Evolutionary conservation across 2,797 vertebrate genomes (phyloP).

Genomic region (Megaceryle alcyon): DNA sequence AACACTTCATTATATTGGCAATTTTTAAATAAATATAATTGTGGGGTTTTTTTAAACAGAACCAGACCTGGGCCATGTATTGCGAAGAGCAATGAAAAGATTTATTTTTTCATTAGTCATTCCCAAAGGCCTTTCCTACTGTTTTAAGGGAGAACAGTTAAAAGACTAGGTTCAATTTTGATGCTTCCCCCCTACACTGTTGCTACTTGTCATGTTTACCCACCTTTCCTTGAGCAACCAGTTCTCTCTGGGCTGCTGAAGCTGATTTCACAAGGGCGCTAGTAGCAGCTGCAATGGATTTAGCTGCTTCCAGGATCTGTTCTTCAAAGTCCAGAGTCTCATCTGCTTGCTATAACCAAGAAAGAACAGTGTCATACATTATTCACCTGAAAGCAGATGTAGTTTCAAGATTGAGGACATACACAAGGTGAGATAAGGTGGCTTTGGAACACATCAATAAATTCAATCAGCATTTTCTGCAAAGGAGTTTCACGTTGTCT

Average conservation of each 20-base stretch:
- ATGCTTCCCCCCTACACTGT: not conserved
- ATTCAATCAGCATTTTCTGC: not conserved
- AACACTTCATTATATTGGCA: not conserved
- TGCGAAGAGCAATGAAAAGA: not conserved
- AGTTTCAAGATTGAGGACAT: not conserved
- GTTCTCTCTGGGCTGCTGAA: constrained; percentile 96
- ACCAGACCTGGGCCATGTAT: not conserved
- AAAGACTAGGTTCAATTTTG: not conserved
- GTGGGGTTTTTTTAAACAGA: not conserved
- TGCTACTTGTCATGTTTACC: constrained; percentile 45
- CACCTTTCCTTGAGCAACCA: constrained; percentile 98
- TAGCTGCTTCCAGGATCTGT: constrained; percentile 98
- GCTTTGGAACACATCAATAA: not conserved
- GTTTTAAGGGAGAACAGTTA: not conserved
- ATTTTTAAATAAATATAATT: not conserved
- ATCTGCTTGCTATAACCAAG: constrained; percentile 91
- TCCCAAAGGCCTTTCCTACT: not conserved
- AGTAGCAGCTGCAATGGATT: constrained; percentile 96
- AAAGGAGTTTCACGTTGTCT: not conserved
- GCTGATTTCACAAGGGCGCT: constrained; percentile 98
- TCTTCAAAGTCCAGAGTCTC: constrained; percentile 98
- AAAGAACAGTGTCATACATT: constrained; percentile 54
- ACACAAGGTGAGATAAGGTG: not conserved
- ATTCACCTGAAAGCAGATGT: not conserved
- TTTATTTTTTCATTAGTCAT: not conserved